Conservation (phyloP, 2,888 invertebrate genomes). For the Rhagonycha fulva region DNA sequence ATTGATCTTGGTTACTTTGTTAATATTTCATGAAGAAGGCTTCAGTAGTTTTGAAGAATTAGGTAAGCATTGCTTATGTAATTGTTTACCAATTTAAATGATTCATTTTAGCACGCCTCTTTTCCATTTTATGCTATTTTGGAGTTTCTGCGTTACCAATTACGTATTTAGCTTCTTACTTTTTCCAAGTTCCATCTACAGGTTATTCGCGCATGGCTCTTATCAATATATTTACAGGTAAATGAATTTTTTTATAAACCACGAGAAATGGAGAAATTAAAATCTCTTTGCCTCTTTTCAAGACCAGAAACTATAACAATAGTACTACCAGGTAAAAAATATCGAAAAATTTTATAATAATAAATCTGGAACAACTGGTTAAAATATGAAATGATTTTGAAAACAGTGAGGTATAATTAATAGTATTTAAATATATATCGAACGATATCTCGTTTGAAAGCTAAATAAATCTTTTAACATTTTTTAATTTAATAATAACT, state of each 20-base stretch:
- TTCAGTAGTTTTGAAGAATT: constrained; percentile 58
- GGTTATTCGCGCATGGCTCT: constrained; percentile 73
- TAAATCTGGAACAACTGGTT: too few relatives aligned
- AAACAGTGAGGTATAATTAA: too few relatives aligned
- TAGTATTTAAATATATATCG: too few relatives aligned
- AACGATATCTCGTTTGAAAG: too few relatives aligned
- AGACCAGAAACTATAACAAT: too few relatives aligned
- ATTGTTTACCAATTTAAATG: constrained; percentile 30
- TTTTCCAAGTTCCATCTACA: constrained; percentile 70
- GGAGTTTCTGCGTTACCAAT: constrained; percentile 74
- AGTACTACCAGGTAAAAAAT: too few relatives aligned
- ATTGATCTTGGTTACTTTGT: constrained; percentile 63
- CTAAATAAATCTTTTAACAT: too few relatives aligned
- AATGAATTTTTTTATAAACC: not conserved
- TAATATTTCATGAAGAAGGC: constrained; percentile 68
- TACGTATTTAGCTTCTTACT: constrained; percentile 69
- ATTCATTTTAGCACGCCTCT: constrained; percentile 60
- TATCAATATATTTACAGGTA: constrained; percentile 74
- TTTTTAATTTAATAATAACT: too few relatives aligned
- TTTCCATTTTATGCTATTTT: constrained; percentile 67
- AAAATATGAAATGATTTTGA: too few relatives aligned
- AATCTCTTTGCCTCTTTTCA: too few relatives aligned
- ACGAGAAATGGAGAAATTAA: too few relatives aligned
- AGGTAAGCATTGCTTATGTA: constrained; percentile 52
- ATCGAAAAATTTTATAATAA: too few relatives aligned